These are phyloP conservation scores for Lochmaea capreae DNA, from an alignment of 2,888 invertebrate species.

Conservation along the genomic window DNA sequence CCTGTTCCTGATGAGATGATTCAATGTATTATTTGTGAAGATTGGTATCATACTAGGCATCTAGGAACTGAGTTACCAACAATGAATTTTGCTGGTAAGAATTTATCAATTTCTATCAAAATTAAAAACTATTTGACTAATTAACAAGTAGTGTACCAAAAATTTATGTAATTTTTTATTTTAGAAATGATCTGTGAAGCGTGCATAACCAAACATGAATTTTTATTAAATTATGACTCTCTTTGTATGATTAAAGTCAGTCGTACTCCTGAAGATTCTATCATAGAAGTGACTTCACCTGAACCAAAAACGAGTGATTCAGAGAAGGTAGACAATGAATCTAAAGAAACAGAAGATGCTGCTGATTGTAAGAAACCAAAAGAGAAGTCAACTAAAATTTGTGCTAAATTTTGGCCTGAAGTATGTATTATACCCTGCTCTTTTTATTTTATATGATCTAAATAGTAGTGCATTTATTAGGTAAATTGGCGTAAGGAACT, in stretches of 20 bases:
- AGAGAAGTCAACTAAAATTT: conserved; percentile 61
- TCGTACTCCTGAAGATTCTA: conserved; percentile 42
- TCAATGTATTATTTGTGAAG: conserved; percentile 96
- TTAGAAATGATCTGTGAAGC: conserved; percentile 83
- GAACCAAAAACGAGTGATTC: background rate
- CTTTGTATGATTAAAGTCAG: conserved; percentile 58
- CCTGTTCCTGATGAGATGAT: conserved; percentile 90
- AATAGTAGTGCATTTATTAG: conserved; percentile 34
- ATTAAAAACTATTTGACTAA: background rate
- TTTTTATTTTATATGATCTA: background rate
- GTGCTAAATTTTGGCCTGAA: conserved; percentile 80
- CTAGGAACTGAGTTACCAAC: conserved; percentile 71
- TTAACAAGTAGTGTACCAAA: background rate
- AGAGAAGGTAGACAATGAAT: conserved; percentile 26
- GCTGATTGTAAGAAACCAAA: conserved; percentile 62
- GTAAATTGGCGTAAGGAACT: conserved; percentile 80
- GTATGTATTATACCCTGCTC: conserved; percentile 35
- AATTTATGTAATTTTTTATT: conserved; percentile 34
- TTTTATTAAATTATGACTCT: conserved; percentile 78
- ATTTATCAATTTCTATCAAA: conserved; percentile 2
- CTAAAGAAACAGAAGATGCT: conserved; percentile 38
- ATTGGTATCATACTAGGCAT: conserved; percentile 94
- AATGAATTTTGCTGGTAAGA: conserved; percentile 62
- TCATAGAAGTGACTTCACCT: conserved; percentile 41
- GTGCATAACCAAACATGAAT: conserved; percentile 82